These are phyloP conservation scores for Meandrusa payeni DNA, from an alignment of 2,888 invertebrate species.

Conservation along the genomic window DNA sequence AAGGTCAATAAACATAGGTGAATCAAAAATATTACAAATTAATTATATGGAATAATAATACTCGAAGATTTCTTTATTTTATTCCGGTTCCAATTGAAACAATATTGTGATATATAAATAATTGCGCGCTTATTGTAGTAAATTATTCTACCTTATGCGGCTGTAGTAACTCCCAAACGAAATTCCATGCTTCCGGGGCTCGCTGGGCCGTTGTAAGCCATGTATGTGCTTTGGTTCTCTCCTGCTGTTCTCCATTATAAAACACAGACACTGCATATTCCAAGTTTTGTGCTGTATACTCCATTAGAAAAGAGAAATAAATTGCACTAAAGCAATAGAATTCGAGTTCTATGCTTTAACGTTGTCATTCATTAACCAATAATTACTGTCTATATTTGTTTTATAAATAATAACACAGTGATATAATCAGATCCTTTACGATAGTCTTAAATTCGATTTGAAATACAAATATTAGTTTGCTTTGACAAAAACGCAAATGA, in stretches of 20 bases:
- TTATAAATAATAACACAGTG: no score
- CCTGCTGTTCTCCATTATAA: conserved; percentile 81
- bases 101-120: no score
- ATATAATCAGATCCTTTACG: no score
- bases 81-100: no score
- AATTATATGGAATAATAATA: no score
- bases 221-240: conserved; percentile 89
- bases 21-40: no score
- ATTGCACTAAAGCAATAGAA: conserved; percentile 6
- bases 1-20: no score
- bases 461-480: background rate
- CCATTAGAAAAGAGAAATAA: conserved; percentile 59
- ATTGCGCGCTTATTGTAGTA: no score
- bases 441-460: background rate
- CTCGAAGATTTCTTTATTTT: no score
- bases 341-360: conserved; percentile 1
- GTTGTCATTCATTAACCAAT: background rate
- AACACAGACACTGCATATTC: conserved; percentile 86
- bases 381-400: no score
- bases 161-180: conserved; percentile 93
- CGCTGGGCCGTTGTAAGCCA: conserved; percentile 93
- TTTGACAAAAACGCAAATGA: background rate
- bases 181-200: conserved; percentile 94
- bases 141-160: conserved; percentile 85
- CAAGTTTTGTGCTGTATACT: conserved; percentile 83